Evolutionary conservation across 2,888 invertebrate species (phyloP).

Genomic region (Brachynemurus nebulosus): DNA sequence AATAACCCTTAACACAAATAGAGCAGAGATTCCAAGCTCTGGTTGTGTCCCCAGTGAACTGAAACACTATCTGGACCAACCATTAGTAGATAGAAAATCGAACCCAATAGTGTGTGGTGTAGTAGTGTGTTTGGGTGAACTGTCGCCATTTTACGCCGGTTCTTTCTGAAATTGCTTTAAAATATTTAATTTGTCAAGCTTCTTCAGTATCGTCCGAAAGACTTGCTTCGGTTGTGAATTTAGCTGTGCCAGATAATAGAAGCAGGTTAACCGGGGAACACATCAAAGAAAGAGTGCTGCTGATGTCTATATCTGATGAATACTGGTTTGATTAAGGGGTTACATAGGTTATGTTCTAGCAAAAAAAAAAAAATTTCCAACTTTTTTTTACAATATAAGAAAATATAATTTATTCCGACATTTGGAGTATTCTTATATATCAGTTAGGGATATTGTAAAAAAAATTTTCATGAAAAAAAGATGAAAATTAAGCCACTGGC

Average conservation of each 20-base stretch:
- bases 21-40: slow-evolving; percentile 11
- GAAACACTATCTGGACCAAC: slow-evolving; percentile 22
- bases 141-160: slow-evolving; percentile 20
- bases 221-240: slow-evolving; percentile 12
- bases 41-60: slow-evolving; percentile 17
- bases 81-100: slow-evolving; percentile 13
- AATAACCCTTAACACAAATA: background rate
- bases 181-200: slow-evolving; percentile 17
- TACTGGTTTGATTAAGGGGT: slow-evolving; percentile 21
- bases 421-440: no score
- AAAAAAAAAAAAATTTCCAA: no score
- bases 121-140: slow-evolving; percentile 10
- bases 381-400: no score
- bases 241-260: slow-evolving; percentile 20
- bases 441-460: no score
- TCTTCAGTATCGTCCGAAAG: slow-evolving; percentile 13
- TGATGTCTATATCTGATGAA: slow-evolving; percentile 20
- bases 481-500: no score
- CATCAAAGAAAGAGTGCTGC: slow-evolving; percentile 16
- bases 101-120: slow-evolving; percentile 17
- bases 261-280: slow-evolving; percentile 22
- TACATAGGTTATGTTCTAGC: no score
- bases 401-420: no score
- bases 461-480: no score
- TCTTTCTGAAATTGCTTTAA: slow-evolving; percentile 21